Evolutionary conservation across 2,113 vertebrate species (phyloP).

Genomic region (Petromus typicus): DNA sequence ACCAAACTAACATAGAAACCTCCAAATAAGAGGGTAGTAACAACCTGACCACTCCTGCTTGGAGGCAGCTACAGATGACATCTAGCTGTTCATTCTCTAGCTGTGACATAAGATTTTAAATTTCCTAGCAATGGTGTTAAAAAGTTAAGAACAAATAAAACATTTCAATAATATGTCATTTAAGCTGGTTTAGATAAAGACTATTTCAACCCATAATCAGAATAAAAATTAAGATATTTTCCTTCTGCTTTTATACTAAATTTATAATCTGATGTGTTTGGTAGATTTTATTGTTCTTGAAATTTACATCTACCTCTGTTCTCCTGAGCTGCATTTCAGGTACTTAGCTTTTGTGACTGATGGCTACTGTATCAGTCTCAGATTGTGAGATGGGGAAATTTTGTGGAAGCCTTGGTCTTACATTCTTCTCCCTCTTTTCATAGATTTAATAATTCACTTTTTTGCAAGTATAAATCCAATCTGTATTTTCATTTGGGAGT

Average conservation of each 20-base stretch:
- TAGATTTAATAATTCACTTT: not conserved
- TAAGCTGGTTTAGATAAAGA: not conserved
- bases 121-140: no score
- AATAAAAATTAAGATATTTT: constrained; percentile 11
- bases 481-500: not conserved
- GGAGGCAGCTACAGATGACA: not conserved
- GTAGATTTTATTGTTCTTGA: not conserved
- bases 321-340: not conserved
- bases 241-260: not conserved
- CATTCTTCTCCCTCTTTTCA: not conserved
- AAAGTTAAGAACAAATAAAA: not conserved
- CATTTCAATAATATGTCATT: constrained; percentile 16
- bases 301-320: not conserved
- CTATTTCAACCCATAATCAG: not conserved
- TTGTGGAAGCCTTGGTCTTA: not conserved
- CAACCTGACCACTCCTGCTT: not conserved
- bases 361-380: not conserved
- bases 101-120: not conserved
- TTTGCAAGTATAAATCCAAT: constrained; percentile 34
- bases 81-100: not conserved
- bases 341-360: not conserved
- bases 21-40: not conserved
- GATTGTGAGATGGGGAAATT: not conserved
- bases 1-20: not conserved
- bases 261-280: not conserved